Conservation (phyloP, 2,113 vertebrate species). For the human region DNA sequence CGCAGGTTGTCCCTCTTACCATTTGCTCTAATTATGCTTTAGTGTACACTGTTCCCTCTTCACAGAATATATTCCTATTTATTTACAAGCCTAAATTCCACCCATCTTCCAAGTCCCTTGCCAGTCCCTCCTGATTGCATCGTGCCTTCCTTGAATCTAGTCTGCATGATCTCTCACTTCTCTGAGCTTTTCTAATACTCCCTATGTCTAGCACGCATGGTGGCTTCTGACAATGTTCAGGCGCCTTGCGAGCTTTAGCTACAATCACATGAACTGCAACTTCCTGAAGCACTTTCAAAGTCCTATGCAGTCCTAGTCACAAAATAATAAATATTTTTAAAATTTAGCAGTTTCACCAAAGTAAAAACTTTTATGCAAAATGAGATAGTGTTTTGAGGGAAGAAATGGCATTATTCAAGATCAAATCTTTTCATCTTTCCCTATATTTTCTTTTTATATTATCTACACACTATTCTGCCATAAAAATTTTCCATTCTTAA, state of each 20-base stretch:
- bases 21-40: not conserved
- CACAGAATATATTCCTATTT: not conserved
- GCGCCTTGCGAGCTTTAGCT: not conserved
- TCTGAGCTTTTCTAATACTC: not conserved
- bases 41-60: not conserved
- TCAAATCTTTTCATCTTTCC: not conserved
- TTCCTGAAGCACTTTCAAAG: not conserved
- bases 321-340: conserved; percentile 11
- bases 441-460: not conserved
- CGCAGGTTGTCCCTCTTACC: not conserved
- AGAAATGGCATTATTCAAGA: not conserved
- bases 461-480: not conserved
- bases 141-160: not conserved
- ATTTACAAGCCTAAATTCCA: not conserved
- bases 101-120: not conserved
- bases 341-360: not conserved
- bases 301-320: not conserved
- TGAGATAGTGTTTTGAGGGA: not conserved
- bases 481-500: conserved; percentile 1
- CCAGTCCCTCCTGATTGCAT: no score
- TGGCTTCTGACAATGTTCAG: not conserved
- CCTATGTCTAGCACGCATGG: no score
- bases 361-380: not conserved
- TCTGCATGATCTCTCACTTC: no score
- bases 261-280: not conserved